A percentile compares a stretch with the other conserved stretches of the same genome.
Conservation (phyloP, 2,888 invertebrate genomes). For the Eristalinus sepulchralis region DNA sequence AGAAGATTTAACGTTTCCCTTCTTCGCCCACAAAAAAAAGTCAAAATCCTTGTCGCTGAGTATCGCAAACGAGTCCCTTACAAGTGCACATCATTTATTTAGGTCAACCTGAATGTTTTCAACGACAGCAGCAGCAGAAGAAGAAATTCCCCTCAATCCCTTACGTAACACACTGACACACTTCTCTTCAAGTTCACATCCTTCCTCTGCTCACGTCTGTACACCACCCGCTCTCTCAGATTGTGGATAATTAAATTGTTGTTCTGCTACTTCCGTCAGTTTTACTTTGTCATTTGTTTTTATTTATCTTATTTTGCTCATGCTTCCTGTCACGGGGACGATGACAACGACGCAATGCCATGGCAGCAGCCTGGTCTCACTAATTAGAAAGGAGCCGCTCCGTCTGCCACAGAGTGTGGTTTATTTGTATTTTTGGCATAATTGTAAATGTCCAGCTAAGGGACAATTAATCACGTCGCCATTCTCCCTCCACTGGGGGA, state of each 20-base stretch:
- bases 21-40: no score
- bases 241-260: constrained; percentile 49
- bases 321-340: background rate
- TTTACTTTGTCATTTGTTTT: background rate
- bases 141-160: background rate
- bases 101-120: background rate
- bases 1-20: no score
- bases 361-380: constrained; percentile 34
- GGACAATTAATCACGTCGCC: constrained; percentile 54
- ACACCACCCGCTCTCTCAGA: background rate
- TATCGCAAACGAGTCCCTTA: no score
- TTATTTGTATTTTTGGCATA: constrained; percentile 47
- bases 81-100: no score
- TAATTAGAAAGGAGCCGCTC: constrained; percentile 38
- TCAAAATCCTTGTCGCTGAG: no score
- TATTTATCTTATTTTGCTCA: constrained; percentile 9
- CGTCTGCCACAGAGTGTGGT: background rate
- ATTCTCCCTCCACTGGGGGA: background rate
- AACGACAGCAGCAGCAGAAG: background rate
- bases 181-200: background rate
- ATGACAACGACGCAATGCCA: background rate
- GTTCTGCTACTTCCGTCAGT: constrained; percentile 28
- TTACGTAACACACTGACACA: background rate
- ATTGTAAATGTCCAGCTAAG: constrained; percentile 61
- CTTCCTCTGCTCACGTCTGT: no score